Evolutionary conservation across 1,140 invertebrate genomes (phyloP).

Genomic region (Drosophila azteca): DNA sequence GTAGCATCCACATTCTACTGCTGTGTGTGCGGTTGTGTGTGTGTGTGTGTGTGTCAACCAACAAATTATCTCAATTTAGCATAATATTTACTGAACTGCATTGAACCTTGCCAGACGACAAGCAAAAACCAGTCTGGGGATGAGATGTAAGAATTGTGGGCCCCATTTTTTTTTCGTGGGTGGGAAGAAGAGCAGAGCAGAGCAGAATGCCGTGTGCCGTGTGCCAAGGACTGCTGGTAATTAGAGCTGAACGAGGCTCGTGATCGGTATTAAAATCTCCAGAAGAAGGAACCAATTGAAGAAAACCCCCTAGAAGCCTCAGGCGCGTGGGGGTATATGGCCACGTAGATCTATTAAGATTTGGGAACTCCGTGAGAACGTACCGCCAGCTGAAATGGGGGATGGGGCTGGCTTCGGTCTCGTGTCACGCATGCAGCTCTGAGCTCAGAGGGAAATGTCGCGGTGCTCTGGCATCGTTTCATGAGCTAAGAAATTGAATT

Average conservation of each 20-base stretch:
- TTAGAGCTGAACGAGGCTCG: slow-evolving; percentile 7
- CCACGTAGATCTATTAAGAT: too few relatives aligned
- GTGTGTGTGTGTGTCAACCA: slow-evolving; percentile 48
- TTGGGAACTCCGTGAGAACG: too few relatives aligned
- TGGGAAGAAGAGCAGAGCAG: background rate
- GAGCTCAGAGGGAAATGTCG: slow-evolving; percentile 39
- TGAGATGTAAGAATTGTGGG: background rate
- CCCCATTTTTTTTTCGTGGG: background rate
- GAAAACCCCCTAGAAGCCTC: too few relatives aligned
- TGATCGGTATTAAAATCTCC: background rate
- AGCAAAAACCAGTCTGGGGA: background rate
- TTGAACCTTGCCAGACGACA: slow-evolving; percentile 59
- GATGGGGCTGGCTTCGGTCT: background rate
- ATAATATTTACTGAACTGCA: slow-evolving; percentile 81
- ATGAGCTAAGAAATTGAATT: slow-evolving; percentile 77
- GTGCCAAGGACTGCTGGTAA: slow-evolving; percentile 5
- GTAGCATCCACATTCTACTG: background rate
- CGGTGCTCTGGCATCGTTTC: slow-evolving; percentile 59
- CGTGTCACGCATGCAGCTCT: slow-evolving; percentile 13
- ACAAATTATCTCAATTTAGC: slow-evolving; percentile 81
- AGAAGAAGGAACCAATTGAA: too few relatives aligned
- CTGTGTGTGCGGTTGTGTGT: background rate
- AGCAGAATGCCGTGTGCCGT: background rate
- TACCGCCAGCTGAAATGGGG: too few relatives aligned
- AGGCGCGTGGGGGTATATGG: too few relatives aligned